Evolutionary conservation across 1,140 invertebrate species (phyloP).

Genomic region (Drosophila auraria): DNA sequence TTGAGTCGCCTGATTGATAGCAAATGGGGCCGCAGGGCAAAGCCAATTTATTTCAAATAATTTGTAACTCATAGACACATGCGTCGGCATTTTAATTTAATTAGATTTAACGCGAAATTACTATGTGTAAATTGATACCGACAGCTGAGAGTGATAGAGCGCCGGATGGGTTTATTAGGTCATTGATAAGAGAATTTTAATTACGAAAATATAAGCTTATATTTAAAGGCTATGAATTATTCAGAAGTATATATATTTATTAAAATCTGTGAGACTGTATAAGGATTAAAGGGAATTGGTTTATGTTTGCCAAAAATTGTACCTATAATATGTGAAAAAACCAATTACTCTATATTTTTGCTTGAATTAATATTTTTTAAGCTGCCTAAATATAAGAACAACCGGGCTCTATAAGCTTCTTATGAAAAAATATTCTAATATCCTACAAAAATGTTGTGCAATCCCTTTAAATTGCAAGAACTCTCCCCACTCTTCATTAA

Average conservation of each 20-base stretch:
- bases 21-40: background rate
- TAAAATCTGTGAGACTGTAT: too few relatives aligned
- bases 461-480: background rate
- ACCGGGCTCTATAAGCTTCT: background rate
- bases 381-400: background rate
- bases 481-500: background rate
- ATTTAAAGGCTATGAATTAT: too few relatives aligned
- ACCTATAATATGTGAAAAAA: background rate
- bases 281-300: background rate
- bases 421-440: too few relatives aligned
- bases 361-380: background rate
- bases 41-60: conserved; percentile 16
- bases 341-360: background rate
- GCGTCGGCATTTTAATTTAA: conserved; percentile 1
- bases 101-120: conserved; percentile 11
- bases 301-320: background rate
- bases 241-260: too few relatives aligned
- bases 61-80: background rate
- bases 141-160: conserved; percentile 1
- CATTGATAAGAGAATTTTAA: background rate
- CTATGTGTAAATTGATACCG: background rate
- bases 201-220: background rate
- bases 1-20: conserved; percentile 34
- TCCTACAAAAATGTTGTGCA: background rate
- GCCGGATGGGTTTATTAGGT: background rate